A percentile compares a stretch with the other conserved stretches of the same genome.
These are phyloP conservation scores for Taxidea taxus DNA, from an alignment of 2,113 vertebrate species.

Conservation along the genomic window DNA sequence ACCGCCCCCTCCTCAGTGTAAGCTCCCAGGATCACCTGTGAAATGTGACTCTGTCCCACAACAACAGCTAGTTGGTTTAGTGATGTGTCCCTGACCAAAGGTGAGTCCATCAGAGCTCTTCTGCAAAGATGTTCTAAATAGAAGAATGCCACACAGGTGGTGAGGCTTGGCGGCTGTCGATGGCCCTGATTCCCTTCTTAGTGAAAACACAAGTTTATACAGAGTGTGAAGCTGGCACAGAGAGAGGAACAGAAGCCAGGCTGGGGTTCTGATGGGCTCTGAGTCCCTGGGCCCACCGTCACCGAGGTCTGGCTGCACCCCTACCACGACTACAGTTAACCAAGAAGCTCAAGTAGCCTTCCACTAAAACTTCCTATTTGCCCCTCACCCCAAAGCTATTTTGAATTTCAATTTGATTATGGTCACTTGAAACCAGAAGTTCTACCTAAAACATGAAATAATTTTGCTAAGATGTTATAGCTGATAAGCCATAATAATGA, in stretches of 20 bases:
- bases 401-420: background rate
- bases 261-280: background rate
- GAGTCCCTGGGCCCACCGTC: too few species aligned
- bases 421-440: background rate
- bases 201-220: background rate
- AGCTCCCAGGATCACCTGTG: background rate
- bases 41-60: background rate
- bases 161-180: background rate
- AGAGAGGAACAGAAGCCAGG: background rate
- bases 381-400: background rate
- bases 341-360: background rate
- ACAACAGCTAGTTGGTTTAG: background rate
- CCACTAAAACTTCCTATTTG: background rate
- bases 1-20: background rate
- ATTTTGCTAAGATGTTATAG: background rate
- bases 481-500: background rate
- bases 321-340: background rate
- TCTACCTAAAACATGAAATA: background rate
- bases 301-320: background rate
- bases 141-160: background rate
- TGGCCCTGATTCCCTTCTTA: background rate
- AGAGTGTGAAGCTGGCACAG: background rate
- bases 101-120: background rate
- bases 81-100: background rate
- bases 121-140: background rate